Evolutionary conservation across 1,140 invertebrate species (phyloP), one percentile per base, ranked within the genome.

Genomic region (Micrasema minimum): DNA sequence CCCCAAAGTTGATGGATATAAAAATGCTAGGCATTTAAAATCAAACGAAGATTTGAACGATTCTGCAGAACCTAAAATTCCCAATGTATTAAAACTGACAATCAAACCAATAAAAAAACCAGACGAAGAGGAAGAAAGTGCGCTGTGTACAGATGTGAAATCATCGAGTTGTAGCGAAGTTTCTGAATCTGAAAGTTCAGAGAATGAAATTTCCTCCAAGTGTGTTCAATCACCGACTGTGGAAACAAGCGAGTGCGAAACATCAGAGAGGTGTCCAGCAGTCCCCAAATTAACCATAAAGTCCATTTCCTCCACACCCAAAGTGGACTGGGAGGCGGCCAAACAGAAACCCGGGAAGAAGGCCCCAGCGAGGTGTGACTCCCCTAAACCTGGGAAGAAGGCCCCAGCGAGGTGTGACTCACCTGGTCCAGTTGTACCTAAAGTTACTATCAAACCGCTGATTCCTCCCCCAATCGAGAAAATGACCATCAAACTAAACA

Each of bases 111-210:
- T 83, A n/a, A 77, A 74, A 12, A 83, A 79, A 73, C 78, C 79
- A 51, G 77, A 81, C 62, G 83, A 83, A 65, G 82, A 81, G 75
- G 79, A 82, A 23, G 80, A 83, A 78, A 80, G 80, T 72, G 71
- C 79, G 38, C 80, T 82, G 66, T 72, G 80, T 46, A 82, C 81
- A 75, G 46, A 53, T 18, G 20, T 26, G 9, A 69, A 69, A 64
- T 69, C 43, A 22, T 83, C 82, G n/a, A 83, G 83, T 71, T 83
- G 82, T 51, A 84, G 83, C 79, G 83, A 84, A 78, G 81, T 84
- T 76, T 84, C 83, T 31, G 83, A 84, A 77, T 83, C 82, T 9
- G 83, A 84, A 77, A 81, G 77, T 76, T 84, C 83, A 38, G 82
- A 84, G 78, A 84, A 83, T 80, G 83, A 84, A 41, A 22, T 46